Evolutionary conservation across 2,888 invertebrate species (phyloP), one percentile per base, ranked within the genome.

Genomic region (Macrosiphum euphorbiae): DNA sequence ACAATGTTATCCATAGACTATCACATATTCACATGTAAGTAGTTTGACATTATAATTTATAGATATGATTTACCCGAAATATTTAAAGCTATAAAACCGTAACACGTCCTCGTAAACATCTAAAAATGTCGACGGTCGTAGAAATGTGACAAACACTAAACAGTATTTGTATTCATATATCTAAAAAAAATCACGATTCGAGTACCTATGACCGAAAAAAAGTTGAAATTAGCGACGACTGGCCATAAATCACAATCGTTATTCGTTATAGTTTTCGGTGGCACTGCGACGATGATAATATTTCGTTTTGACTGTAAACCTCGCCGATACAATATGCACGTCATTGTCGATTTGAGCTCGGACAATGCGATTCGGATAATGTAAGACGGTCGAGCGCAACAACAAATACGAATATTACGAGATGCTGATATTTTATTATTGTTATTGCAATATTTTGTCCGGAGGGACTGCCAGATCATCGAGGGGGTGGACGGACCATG

Each of bases 351-450:
- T 52, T 41, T 90, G 78, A 7, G 35, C 26, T 52, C 78, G 50
- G 24, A 84, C 90, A 90, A 78, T 90, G 41, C 78, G 2, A 84
- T 88, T 78, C 7, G 35, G 35, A 88, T 41, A 55, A 88, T 88
- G 11, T 11, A 50, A 26, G 44, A 24, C 35, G 61, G 61, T 67
- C 78, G 52, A 13, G n/a, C 92, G 85, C 92, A 85, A 87, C 85
- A 86, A n/a, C 24, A n/a, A 26, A 26, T n/a, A 13, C 44, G 20
- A 85, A 16, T 44, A 16, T 44, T 44, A 44, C 44, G 7, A 44
- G 44, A 44, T n/a, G n/a, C 44, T 10, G 89, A 61, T 61, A 89
- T 89, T 89, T 58, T 67, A 90, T 90, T 90, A 90, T 67, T 90
- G 47, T 89, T 85, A 47, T 86, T 86, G 44, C 47, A 47, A 50